A percentile compares a stretch with the other conserved stretches of the same genome.
These are phyloP conservation scores for Equus quagga DNA, from an alignment of 2,113 vertebrate species.

Conservation along the genomic window DNA sequence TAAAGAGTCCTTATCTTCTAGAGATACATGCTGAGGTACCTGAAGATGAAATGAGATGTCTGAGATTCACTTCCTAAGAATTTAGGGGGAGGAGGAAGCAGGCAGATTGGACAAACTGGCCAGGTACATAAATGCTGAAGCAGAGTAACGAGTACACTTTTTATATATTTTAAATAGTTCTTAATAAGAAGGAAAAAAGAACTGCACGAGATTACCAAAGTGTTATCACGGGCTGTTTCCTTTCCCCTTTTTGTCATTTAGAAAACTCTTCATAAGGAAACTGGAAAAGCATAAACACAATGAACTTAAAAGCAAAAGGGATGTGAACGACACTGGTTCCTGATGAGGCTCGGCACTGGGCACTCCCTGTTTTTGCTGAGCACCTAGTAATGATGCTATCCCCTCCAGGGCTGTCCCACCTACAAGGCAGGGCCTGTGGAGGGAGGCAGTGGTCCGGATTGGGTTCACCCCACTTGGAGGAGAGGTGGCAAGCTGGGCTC, in stretches of 20 bases:
- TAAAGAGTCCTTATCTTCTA: not conserved
- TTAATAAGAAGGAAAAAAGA: not conserved
- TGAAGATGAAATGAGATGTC: not conserved
- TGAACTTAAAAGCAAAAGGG: not conserved
- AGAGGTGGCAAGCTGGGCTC: not conserved
- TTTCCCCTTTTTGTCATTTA: not conserved
- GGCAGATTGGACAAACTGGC: not conserved
- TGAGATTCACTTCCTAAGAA: not conserved
- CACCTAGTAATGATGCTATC: not conserved
- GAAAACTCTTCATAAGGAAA: not conserved
- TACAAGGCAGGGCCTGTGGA: not conserved
- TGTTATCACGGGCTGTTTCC: not conserved
- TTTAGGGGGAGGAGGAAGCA: not conserved
- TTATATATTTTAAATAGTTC: not conserved
- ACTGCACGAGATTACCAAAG: not conserved
- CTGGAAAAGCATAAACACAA: not conserved
- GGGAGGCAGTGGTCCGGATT: not conserved
- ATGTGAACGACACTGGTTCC: not conserved
- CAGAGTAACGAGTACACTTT: not conserved
- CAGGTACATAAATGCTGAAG: not conserved
- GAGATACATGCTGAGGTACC: not conserved
- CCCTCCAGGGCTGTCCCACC: not conserved
- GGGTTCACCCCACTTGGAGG: not conserved
- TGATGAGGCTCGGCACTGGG: not conserved
- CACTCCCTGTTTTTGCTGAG: no score